A percentile compares a stretch with the other conserved stretches of the same genome.
Conservation (phyloP, 2,888 invertebrate genomes). For the Ectemnius lituratus region DNA sequence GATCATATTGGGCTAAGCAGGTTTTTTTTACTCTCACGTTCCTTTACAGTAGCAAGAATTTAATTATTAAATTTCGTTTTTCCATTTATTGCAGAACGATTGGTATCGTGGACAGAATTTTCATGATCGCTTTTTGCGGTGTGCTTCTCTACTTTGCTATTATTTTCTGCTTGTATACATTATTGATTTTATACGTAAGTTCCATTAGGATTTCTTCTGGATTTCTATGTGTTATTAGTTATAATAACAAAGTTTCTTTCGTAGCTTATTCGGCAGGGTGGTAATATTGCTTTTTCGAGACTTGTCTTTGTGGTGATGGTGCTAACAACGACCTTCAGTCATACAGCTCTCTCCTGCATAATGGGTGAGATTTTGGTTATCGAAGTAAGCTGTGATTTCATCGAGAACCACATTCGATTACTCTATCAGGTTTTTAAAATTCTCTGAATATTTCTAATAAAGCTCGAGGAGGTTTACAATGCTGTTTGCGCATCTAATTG, state of each 20-base stretch:
- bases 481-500: slow-evolving; percentile 33
- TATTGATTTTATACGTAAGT: background rate
- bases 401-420: background rate
- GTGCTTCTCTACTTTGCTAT: slow-evolving; percentile 12
- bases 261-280: background rate
- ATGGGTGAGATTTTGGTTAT: slow-evolving; percentile 6
- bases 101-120: too few relatives aligned
- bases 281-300: background rate
- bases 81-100: too few relatives aligned
- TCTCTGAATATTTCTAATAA: background rate
- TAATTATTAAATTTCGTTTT: too few relatives aligned
- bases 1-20: background rate
- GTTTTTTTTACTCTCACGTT: background rate
- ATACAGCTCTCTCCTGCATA: slow-evolving; percentile 11
- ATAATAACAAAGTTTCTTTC: too few relatives aligned
- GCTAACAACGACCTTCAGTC: background rate
- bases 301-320: background rate
- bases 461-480: slow-evolving; percentile 29
- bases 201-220: too few relatives aligned
- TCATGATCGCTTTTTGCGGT: too few relatives aligned
- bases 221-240: too few relatives aligned
- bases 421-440: too few relatives aligned
- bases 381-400: slow-evolving; percentile 2
- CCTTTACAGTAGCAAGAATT: too few relatives aligned
- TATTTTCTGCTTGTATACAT: slow-evolving; percentile 2